These are phyloP conservation scores for Corythaeola cristata DNA, from an alignment of 2,113 vertebrate genomes.

Conservation along the genomic window DNA sequence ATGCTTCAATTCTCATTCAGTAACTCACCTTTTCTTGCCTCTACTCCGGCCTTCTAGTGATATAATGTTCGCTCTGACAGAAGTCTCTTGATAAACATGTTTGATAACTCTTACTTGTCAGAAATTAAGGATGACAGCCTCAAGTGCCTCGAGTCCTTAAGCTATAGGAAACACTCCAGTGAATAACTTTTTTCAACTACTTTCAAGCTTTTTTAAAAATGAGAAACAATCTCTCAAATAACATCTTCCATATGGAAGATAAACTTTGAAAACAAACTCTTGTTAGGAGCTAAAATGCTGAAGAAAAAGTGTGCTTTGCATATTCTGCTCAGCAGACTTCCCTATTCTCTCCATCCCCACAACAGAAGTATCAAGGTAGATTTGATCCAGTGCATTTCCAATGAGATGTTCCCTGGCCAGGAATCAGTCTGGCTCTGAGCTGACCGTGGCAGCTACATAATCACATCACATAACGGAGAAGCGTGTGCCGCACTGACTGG, in stretches of 20 bases:
- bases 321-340: neutral
- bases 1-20: neutral
- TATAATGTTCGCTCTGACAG: neutral
- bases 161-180: neutral
- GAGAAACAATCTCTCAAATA: neutral
- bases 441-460: neutral
- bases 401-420: neutral
- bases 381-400: neutral
- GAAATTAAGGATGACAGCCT: neutral
- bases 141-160: neutral
- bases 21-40: neutral
- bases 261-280: neutral
- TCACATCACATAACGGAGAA: neutral
- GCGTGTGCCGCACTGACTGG: accelerated
- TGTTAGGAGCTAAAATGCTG: neutral
- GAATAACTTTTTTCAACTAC: neutral
- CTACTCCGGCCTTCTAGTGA: accelerated
- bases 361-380: neutral
- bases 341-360: neutral
- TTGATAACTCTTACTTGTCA: neutral
- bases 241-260: neutral
- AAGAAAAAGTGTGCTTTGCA: neutral
- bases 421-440: neutral
- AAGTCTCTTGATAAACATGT: neutral
- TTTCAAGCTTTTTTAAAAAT: neutral